phyloP scores from a whole-genome alignment of 2,888 invertebrate genomes.

The Lamproptera curius region DNA sequence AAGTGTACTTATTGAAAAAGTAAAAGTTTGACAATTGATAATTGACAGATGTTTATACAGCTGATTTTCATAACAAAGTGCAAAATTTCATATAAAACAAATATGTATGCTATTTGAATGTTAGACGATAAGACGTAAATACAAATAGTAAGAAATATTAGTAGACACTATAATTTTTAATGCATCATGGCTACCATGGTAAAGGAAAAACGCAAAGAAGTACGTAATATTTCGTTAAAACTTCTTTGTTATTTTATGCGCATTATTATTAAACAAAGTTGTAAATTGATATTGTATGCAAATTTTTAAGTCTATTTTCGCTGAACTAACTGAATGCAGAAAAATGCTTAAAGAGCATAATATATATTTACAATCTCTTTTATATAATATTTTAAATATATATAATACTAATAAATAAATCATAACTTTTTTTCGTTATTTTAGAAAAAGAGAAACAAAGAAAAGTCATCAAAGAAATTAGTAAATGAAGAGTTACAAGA shows the following conservation, averaged over 20 bases:
- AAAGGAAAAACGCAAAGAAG: conserved; percentile 60
- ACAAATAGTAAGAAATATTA: neutral
- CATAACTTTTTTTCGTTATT: conserved; percentile 23
- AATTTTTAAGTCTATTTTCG: neutral
- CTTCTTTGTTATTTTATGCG: conserved; percentile 22
- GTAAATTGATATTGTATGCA: conserved; percentile 4
- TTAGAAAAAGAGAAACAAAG: conserved; percentile 60
- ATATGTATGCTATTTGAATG: neutral
- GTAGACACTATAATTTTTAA: neutral
- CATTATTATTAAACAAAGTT: conserved; percentile 5
- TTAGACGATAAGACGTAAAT: neutral
- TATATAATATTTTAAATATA: neutral
- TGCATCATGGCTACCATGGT: conserved; percentile 59
- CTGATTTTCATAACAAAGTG: conserved; percentile 22
- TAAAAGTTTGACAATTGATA: conserved; percentile 12
- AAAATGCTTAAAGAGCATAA: too few relatives aligned
- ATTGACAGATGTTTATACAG: conserved; percentile 10
- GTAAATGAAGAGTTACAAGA: conserved; percentile 8
- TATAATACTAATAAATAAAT: neutral
- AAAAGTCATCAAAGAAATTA: conserved; percentile 29
- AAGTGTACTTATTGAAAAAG: too few relatives aligned
- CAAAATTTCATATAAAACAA: conserved; percentile 4
- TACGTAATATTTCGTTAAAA: conserved; percentile 31
- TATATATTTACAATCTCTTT: neutral
- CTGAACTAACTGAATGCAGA: neutral